Evolutionary conservation across 2,113 vertebrate species (phyloP).

Genomic region (Odobenus rosmarus): DNA sequence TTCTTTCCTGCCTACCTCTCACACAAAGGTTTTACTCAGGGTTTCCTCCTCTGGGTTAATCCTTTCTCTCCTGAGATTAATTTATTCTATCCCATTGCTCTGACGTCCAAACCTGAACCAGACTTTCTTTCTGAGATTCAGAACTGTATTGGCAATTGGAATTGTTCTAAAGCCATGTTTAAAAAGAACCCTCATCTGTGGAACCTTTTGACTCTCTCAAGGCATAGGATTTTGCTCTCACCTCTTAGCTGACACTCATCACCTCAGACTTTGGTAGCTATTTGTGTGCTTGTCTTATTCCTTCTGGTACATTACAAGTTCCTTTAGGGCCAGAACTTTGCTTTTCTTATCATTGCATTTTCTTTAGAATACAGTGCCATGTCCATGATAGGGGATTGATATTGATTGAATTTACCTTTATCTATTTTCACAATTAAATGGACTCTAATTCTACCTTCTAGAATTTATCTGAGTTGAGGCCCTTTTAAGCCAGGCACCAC

Average conservation of each 20-base stretch:
- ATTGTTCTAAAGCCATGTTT: neutral
- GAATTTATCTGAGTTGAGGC: constrained; percentile 80
- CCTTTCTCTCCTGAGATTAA: neutral
- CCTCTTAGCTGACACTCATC: neutral
- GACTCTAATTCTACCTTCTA: neutral
- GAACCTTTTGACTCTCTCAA: constrained; percentile 81
- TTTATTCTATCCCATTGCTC: constrained; percentile 80
- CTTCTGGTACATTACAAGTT: neutral
- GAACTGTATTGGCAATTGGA: constrained; percentile 71
- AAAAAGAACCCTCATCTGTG: neutral
- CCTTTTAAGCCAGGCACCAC: constrained; percentile 87
- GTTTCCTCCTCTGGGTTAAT: neutral
- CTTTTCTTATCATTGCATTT: neutral
- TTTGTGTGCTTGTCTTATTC: neutral
- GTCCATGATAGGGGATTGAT: neutral
- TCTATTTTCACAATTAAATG: neutral
- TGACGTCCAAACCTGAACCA: constrained; percentile 88
- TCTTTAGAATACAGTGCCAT: constrained; percentile 1
- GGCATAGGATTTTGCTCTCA: neutral
- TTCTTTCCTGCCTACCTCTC: neutral
- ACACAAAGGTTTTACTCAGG: neutral
- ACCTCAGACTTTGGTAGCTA: neutral
- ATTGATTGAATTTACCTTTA: neutral
- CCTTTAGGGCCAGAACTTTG: neutral
- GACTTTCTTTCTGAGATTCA: constrained; percentile 87